phyloP scores from a whole-genome alignment of 2,797 vertebrate species.

The Melanogrammus aeglefinus region DNA sequence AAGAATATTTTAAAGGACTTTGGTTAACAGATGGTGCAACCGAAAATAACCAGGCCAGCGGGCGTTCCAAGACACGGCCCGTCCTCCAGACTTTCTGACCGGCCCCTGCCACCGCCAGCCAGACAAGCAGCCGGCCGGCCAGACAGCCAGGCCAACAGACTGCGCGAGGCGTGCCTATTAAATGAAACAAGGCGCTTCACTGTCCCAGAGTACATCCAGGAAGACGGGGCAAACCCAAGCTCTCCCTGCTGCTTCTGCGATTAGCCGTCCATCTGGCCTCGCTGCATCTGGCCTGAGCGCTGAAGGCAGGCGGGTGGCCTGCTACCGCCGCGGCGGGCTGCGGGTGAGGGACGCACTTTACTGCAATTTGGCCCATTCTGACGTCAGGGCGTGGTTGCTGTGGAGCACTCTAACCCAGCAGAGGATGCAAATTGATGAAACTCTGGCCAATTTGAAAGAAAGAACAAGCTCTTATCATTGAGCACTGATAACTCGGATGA shows the following conservation, averaged over 20 bases:
- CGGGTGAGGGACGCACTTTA: conserved; percentile 43
- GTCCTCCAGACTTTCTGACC: conserved; percentile 2
- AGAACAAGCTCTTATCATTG: background rate
- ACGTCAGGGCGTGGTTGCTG: background rate
- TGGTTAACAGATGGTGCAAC: background rate
- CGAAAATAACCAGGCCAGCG: background rate
- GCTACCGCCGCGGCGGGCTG: conserved; percentile 56
- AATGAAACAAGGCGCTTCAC: conserved; percentile 49
- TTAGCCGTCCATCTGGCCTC: conserved; percentile 75
- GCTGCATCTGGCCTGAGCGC: conserved; percentile 64
- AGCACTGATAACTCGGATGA: background rate
- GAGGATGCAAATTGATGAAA: background rate
- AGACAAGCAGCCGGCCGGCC: conserved; percentile 10
- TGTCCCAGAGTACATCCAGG: conserved; percentile 55
- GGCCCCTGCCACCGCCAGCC: background rate
- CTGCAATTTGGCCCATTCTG: conserved; percentile 36
- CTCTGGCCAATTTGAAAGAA: background rate
- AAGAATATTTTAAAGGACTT: background rate
- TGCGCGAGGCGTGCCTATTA: conserved; percentile 42
- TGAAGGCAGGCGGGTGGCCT: conserved; percentile 22
- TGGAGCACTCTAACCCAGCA: background rate
- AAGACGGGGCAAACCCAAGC: conserved; percentile 55
- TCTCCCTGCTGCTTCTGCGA: conserved; percentile 72
- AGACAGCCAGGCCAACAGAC: conserved; percentile 19
- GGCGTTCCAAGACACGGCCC: background rate